phyloP scores from a whole-genome alignment of 2,888 invertebrate genomes.

The Xanthia icteritia region DNA sequence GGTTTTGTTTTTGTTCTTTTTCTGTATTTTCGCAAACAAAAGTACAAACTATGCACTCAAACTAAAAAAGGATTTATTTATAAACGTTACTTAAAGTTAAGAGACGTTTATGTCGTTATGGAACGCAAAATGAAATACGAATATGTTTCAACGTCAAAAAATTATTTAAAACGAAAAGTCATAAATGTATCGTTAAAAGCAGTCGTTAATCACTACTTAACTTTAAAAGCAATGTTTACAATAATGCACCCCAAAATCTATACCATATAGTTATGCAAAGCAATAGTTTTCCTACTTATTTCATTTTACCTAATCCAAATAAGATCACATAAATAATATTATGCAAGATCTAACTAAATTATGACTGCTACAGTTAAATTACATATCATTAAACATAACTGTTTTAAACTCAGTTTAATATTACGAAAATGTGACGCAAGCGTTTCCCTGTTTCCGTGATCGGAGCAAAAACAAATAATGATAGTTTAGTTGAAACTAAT shows the following conservation, averaged over 20 bases:
- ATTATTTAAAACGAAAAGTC: neutral
- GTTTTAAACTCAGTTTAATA: constrained; percentile 17
- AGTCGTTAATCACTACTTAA: too few species aligned
- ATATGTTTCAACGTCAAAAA: too few species aligned
- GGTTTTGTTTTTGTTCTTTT: neutral
- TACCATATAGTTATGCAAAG: too few species aligned
- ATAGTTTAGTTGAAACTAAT: constrained; percentile 31
- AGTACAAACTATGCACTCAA: neutral
- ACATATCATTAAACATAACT: constrained; percentile 29
- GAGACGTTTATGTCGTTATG: neutral
- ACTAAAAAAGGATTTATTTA: neutral
- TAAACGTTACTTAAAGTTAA: neutral
- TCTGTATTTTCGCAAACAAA: neutral
- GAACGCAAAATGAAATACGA: too few species aligned
- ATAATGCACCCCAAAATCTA: neutral
- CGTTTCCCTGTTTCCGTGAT: constrained; percentile 21
- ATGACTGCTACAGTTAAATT: constrained; percentile 8
- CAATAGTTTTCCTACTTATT: neutral
- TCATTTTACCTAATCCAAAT: neutral
- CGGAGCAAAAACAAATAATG: constrained; percentile 33
- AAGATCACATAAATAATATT: constrained; percentile 6
- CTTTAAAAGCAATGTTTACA: neutral
- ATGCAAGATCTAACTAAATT: constrained; percentile 13
- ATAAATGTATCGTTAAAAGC: neutral
- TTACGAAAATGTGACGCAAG: constrained; percentile 24